A percentile compares a stretch with the other conserved stretches of the same genome.
Conservation (phyloP, 2,888 invertebrate species). For the Criorhina ranunculi region DNA sequence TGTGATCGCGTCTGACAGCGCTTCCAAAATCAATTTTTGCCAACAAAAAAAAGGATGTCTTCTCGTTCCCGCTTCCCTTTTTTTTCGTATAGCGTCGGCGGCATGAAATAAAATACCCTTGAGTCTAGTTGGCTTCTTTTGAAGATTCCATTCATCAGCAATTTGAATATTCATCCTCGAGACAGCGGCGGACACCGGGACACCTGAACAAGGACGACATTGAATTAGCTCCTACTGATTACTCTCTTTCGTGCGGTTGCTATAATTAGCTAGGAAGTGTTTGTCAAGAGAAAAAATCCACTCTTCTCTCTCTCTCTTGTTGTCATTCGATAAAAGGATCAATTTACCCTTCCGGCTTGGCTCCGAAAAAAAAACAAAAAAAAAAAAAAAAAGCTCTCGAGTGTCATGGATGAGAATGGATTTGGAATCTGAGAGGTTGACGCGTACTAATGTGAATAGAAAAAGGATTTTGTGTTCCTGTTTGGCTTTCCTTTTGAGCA, state of each 20-base stretch:
- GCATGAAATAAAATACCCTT: conserved; percentile 75
- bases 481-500: conserved; percentile 33
- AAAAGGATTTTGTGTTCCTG: conserved; percentile 16
- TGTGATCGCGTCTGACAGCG: conserved; percentile 73
- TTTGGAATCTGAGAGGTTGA: conserved; percentile 51
- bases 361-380: conserved; percentile 27
- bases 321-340: conserved; percentile 65
- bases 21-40: conserved; percentile 71
- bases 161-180: conserved; percentile 56
- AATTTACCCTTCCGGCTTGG: conserved; percentile 75
- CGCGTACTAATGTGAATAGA: conserved; percentile 57
- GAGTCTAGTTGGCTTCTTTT: conserved; percentile 72
- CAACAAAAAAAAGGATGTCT: conserved; percentile 24
- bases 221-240: conserved; percentile 74
- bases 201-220: conserved; percentile 68
- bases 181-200: too few relatives aligned
- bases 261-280: conserved; percentile 76
- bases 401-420: conserved; percentile 42
- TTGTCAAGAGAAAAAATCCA: conserved; percentile 56
- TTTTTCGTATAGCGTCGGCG: conserved; percentile 26
- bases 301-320: background rate
- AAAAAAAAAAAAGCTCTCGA: conserved; percentile 49
- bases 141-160: conserved; percentile 66
- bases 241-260: conserved; percentile 39
- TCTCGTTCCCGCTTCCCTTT: conserved; percentile 5